These are phyloP conservation scores for Echeneis naucrates DNA, from an alignment of 2,797 vertebrate species.

Conservation along the genomic window DNA sequence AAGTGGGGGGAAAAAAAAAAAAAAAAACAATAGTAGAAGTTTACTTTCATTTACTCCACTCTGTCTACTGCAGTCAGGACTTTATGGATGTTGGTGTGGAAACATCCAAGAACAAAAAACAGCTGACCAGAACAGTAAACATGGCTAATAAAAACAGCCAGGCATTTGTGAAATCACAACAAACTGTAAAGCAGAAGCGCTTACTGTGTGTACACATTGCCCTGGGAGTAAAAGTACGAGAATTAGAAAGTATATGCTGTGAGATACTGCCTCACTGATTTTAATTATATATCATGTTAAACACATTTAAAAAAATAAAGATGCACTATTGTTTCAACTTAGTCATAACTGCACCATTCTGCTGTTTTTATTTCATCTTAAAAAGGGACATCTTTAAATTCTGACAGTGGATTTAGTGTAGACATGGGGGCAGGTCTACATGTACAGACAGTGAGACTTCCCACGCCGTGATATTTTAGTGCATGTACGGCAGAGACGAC, in stretches of 20 bases:
- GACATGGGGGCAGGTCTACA: too few species aligned
- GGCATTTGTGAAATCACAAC: too few species aligned
- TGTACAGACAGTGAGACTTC: not conserved
- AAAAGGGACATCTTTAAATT: not conserved
- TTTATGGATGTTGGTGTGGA: conserved; percentile 2
- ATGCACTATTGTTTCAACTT: not conserved
- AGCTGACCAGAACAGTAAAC: conserved; percentile 7
- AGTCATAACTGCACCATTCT: too few species aligned
- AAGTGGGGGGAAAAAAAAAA: too few species aligned
- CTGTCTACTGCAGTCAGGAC: conserved; percentile 9
- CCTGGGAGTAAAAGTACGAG: too few species aligned
- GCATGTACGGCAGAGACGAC: conserved; percentile 6
- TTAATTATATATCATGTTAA: not conserved
- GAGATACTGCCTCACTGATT: too few species aligned
- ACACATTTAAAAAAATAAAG: not conserved
- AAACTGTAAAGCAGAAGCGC: too few species aligned
- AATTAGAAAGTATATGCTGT: too few species aligned
- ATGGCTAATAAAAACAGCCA: not conserved
- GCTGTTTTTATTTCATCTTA: not conserved
- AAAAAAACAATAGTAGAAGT: conserved; percentile 11
- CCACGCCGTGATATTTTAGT: not conserved
- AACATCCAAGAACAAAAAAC: conserved; percentile 5
- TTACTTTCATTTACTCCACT: conserved; percentile 34
- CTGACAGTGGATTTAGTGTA: not conserved
- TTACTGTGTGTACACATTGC: too few species aligned